These are phyloP conservation scores for Lithobates pipiens DNA, from an alignment of 2,797 vertebrate species.

Conservation along the genomic window DNA sequence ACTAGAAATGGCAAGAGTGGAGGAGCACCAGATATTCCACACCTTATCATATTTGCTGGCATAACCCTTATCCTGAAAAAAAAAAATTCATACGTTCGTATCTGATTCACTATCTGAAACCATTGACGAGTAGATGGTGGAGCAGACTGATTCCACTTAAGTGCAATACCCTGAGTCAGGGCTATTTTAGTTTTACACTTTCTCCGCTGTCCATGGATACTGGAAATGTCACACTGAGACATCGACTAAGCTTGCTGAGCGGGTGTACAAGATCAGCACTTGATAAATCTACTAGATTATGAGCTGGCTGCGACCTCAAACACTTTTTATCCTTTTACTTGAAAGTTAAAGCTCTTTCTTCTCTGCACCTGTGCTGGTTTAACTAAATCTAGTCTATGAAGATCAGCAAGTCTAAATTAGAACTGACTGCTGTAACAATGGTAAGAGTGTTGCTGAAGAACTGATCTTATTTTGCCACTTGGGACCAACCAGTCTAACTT, in stretches of 20 bases:
- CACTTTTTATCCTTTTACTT: slow-evolving; percentile 26
- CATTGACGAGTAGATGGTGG: too few relatives aligned
- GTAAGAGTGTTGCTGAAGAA: neutral
- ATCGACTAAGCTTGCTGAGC: neutral
- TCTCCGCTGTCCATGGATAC: neutral
- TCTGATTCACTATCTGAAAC: too few relatives aligned
- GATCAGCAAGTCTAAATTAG: neutral
- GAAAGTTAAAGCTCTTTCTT: neutral
- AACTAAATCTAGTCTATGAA: slow-evolving; percentile 3
- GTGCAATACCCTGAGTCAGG: too few relatives aligned
- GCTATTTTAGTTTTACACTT: neutral
- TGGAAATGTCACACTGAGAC: neutral
- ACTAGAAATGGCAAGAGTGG: too few relatives aligned
- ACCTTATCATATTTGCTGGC: too few relatives aligned
- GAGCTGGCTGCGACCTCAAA: slow-evolving; percentile 19
- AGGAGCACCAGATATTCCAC: too few relatives aligned
- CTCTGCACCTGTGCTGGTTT: slow-evolving; percentile 36
- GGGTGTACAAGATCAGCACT: neutral
- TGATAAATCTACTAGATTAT: slow-evolving; percentile 11
- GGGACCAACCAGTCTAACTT: neutral
- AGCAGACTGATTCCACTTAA: too few relatives aligned
- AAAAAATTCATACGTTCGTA: too few relatives aligned
- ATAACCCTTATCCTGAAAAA: too few relatives aligned
- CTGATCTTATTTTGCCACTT: neutral
- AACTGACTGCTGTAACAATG: neutral